phyloP scores from a whole-genome alignment of 30 jellyfish, hydroid and myxozoan species.

The Cassiopea xamachana region DNA sequence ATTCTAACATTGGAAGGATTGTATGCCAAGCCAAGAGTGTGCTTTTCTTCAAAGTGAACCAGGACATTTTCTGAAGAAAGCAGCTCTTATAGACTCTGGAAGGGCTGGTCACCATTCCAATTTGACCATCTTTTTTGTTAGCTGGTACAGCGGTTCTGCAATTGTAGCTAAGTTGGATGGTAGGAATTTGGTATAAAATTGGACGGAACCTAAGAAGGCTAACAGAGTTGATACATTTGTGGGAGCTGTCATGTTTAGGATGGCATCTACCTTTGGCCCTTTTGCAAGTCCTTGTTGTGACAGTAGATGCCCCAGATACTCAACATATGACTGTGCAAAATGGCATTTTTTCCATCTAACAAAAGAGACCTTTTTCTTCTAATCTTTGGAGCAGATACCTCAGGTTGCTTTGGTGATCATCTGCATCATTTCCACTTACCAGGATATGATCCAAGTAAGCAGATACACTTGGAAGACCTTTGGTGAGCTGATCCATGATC shows the following conservation, averaged over 20 bases:
- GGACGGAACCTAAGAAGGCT: not conserved
- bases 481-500: not conserved
- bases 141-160: not conserved
- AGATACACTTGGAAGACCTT: not conserved
- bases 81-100: not conserved
- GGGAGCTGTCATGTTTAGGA: not conserved
- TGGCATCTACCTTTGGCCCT: not conserved
- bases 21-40: not conserved
- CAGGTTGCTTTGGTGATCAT: not conserved
- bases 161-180: not conserved
- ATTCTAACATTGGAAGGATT: not conserved
- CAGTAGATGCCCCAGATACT: not conserved
- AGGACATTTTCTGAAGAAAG: not conserved
- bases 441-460: not conserved
- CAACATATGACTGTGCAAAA: not conserved
- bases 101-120: not conserved
- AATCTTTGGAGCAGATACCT: not conserved
- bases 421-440: not conserved
- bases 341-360: not conserved
- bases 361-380: not conserved
- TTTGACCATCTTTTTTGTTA: not conserved
- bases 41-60: not conserved
- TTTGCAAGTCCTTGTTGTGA: not conserved
- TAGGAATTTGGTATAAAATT: not conserved
- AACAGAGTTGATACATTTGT: not conserved